Conservation (phyloP, 2,888 invertebrate genomes). For the Pristionchus maxplancki region DNA sequence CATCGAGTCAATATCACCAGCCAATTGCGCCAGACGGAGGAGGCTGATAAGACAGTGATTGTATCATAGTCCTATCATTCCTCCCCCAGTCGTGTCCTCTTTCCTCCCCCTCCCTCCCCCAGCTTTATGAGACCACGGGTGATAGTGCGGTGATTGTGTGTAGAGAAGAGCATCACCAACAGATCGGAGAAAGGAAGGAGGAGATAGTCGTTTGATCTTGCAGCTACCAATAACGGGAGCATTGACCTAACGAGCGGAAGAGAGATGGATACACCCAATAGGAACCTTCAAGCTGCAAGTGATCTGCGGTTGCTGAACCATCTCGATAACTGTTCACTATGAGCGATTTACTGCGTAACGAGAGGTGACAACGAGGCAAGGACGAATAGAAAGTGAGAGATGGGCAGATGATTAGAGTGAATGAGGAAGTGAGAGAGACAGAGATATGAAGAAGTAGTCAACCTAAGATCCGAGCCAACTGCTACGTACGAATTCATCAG, state of each 20-base stretch:
- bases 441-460: neutral
- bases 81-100: neutral
- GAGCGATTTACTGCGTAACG: conserved; percentile 12
- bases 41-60: conserved; percentile 19
- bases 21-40: conserved; percentile 19
- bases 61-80: neutral
- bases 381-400: conserved; percentile 44
- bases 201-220: conserved; percentile 1
- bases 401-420: neutral
- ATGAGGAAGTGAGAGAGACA: neutral
- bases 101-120: neutral
- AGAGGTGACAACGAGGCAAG: conserved; percentile 34
- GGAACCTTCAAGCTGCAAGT: neutral
- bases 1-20: neutral
- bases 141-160: conserved; percentile 27
- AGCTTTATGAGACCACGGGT: conserved; percentile 37
- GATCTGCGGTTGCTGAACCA: neutral
- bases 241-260: conserved; percentile 19
- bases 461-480: conserved; percentile 9
- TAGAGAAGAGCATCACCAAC: neutral
- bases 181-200: conserved; percentile 40
- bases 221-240: conserved; percentile 26
- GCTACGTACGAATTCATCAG: neutral
- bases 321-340: neutral
- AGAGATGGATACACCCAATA: neutral